Evolutionary conservation across 2,888 invertebrate species (phyloP).

Genomic region (Aricia artaxerxes): DNA sequence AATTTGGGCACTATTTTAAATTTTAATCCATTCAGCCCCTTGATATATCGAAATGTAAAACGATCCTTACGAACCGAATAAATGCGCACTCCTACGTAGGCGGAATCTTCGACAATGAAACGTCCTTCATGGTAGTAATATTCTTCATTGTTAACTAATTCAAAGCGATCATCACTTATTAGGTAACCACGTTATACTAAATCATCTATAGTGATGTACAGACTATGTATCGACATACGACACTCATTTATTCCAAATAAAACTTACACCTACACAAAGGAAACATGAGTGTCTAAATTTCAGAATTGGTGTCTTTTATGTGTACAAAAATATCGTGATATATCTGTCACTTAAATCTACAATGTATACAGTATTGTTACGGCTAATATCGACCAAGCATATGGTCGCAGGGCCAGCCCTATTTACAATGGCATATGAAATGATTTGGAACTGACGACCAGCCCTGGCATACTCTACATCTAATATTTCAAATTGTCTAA

Average conservation of each 20-base stretch:
- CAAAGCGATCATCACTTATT: conserved; percentile 5
- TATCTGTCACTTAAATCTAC: conserved; percentile 45
- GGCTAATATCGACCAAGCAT: conserved; percentile 6
- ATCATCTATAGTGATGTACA: conserved; percentile 12
- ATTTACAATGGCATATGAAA: conserved; percentile 24
- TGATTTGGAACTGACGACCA: neutral
- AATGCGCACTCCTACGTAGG: conserved; percentile 60
- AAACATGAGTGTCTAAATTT: neutral
- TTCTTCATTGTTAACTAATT: conserved; percentile 9
- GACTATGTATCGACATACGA: neutral
- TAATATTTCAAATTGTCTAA: conserved; percentile 1
- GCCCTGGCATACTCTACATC: neutral
- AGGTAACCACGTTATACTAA: conserved; percentile 16
- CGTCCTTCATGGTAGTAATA: conserved; percentile 11
- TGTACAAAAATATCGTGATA: conserved; percentile 73
- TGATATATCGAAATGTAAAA: conserved; percentile 10
- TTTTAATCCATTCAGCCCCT: neutral
- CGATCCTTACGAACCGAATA: conserved; percentile 37
- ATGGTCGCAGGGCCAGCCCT: conserved; percentile 3
- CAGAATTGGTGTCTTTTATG: conserved; percentile 44
- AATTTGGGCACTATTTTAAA: too few relatives aligned
- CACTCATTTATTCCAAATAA: neutral
- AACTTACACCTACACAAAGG: neutral
- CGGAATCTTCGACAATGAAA: conserved; percentile 49
- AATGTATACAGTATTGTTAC: conserved; percentile 46